phyloP scores from a whole-genome alignment of 2,113 vertebrate species.

The Diadophis punctatus region DNA sequence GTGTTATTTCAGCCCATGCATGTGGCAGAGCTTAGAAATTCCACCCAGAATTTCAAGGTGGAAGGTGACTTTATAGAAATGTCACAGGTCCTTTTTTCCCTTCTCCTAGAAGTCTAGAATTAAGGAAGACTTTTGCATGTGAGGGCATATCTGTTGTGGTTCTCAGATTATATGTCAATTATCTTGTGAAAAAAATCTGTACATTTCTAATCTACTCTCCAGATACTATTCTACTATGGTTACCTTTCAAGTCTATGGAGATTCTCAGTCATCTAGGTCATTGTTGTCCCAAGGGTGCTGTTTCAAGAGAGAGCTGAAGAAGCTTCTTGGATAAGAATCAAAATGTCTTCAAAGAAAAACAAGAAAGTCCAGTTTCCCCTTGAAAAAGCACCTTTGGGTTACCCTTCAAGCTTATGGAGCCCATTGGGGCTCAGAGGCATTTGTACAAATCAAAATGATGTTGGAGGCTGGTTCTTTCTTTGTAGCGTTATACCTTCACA shows the following conservation, averaged over 20 bases:
- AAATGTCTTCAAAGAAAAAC: no score
- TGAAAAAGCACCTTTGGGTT: not conserved
- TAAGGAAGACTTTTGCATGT: not conserved
- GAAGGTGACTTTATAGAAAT: not conserved
- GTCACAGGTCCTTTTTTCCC: not conserved
- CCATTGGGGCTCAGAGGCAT: not conserved
- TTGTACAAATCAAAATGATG: not conserved
- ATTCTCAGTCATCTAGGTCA: no score
- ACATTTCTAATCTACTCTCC: not conserved
- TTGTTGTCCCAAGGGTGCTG: no score
- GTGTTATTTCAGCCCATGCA: not conserved
- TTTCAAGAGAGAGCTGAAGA: no score
- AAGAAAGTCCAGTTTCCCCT: no score
- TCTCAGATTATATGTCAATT: not conserved
- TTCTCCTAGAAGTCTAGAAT: not conserved
- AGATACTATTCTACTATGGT: not conserved
- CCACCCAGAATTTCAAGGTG: not conserved
- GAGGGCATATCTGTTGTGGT: not conserved
- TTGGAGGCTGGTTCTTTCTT: not conserved
- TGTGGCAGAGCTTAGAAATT: not conserved
- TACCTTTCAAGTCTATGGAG: not conserved
- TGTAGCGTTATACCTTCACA: not conserved
- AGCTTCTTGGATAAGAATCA: no score
- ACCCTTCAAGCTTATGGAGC: not conserved
- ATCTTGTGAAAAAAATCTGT: not conserved